Conservation (phyloP, 1,140 invertebrate species). For the Campoletis sonorensis region DNA sequence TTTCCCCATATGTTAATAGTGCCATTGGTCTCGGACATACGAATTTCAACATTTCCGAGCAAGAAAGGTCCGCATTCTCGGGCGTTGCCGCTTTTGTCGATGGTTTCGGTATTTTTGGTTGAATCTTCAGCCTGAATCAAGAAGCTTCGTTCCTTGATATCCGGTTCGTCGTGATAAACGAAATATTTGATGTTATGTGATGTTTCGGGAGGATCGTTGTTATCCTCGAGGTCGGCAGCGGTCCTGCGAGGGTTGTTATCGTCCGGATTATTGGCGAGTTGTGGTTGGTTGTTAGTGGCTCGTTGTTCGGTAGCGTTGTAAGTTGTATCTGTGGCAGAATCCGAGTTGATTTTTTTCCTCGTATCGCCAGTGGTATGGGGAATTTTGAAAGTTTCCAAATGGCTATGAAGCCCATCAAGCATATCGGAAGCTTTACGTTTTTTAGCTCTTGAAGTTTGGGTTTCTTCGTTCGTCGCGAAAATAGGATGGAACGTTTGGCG, state of each 20-base stretch:
- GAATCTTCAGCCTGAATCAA: slow-evolving; percentile 70
- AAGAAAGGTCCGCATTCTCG: slow-evolving; percentile 72
- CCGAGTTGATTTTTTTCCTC: slow-evolving; percentile 50
- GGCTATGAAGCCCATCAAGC: slow-evolving; percentile 42
- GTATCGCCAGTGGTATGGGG: slow-evolving; percentile 55
- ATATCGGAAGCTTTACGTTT: slow-evolving; percentile 70
- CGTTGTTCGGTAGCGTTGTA: slow-evolving; percentile 33
- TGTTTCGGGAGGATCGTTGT: slow-evolving; percentile 40
- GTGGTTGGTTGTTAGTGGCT: slow-evolving; percentile 19
- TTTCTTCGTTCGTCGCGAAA: slow-evolving; percentile 9
- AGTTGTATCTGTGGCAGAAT: slow-evolving; percentile 50
- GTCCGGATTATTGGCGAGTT: neutral
- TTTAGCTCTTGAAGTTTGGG: slow-evolving; percentile 45
- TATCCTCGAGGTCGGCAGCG: slow-evolving; percentile 28
- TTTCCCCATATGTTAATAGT: slow-evolving; percentile 75
- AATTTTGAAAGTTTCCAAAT: slow-evolving; percentile 65
- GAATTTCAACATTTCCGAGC: slow-evolving; percentile 73
- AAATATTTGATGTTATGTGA: slow-evolving; percentile 65
- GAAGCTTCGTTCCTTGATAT: slow-evolving; percentile 68
- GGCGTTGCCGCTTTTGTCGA: slow-evolving; percentile 53
- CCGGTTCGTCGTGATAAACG: slow-evolving; percentile 70
- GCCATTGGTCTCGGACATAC: slow-evolving; percentile 73
- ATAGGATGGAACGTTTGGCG: slow-evolving; percentile 39
- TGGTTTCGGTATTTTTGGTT: slow-evolving; percentile 42
- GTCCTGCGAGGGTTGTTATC: slow-evolving; percentile 7